Base-by-base conservation (phyloP, 2,113 vertebrate genomes). In the Tor tambroides region DNA sequence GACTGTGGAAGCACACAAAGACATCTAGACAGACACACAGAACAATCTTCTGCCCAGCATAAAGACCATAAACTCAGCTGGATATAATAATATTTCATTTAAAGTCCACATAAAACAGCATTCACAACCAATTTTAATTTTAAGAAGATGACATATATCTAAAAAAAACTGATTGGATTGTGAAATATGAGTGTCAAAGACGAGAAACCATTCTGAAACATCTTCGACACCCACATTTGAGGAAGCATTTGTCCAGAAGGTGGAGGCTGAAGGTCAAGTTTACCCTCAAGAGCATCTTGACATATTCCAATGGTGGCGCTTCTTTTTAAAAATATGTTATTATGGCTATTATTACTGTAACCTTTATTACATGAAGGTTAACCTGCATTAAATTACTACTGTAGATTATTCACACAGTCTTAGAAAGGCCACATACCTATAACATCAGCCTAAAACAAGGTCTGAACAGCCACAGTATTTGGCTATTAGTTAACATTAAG, bases 341-440 rank as follows among this genome's bases (percentile, higher is more conserved):
- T 77, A 46, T 26, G 12, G 12, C 75, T 77, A 26, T 77, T 51
- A 77, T 77, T 77, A 46, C 75, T 28, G 26, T 51, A 77, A 77
- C 75, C 75, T 77, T 51, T 51, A 77, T 17, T 28, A 51, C 74
- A 77, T 77, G 74, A 77, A 77, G 75, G 46, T 77, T 77, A 77
- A 51, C 43, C 75, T 19, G 14, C 15, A 77, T 77, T 51, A 77
- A 77, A 51, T 77, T 49, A 49, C 43, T 15, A 77, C 1, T 77
- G 15, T 75, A 7, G 38, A 43, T 11, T 75, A 43, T 49, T 10
- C 15, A 4, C 26, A 17, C 15, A 32, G 8, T 38, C 35, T 71
- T 10, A 71, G 67, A 71, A 38, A 21, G 8, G 19, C 19, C 67
- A 71, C 30, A 35, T 19, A 21, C 7, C 17, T 71, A 21, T 0